Evolutionary conservation across 1,140 invertebrate species (phyloP).

Genomic region (Dufourea novaeangliae): DNA sequence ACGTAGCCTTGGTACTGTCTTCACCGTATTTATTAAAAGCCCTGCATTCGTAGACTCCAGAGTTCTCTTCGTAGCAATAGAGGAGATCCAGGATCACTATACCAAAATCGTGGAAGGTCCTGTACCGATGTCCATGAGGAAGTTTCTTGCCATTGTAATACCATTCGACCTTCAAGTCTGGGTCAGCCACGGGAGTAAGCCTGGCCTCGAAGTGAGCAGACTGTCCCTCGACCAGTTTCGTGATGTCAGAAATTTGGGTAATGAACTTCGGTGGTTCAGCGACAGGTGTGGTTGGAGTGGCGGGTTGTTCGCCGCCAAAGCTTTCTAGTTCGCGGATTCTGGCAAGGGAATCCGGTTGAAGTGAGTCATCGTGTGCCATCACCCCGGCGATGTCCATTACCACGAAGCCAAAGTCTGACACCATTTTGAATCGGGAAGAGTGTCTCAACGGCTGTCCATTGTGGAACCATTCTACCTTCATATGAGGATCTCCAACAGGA

Average conservation of each 20-base stretch:
- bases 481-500: conserved; percentile 95
- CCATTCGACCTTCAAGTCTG: conserved; percentile 96
- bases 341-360: conserved; percentile 96
- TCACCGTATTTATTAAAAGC: conserved; percentile 96
- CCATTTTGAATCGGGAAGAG: conserved; percentile 95
- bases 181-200: conserved; percentile 94
- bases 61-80: conserved; percentile 98
- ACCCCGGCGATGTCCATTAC: conserved; percentile 97
- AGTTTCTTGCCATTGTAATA: conserved; percentile 96
- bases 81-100: conserved; percentile 98
- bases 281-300: conserved; percentile 85
- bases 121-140: conserved; percentile 95
- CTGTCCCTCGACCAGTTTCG: conserved; percentile 94
- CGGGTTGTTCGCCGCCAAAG: conserved; percentile 84
- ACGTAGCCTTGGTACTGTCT: conserved; percentile 91
- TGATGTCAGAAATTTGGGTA: conserved; percentile 92
- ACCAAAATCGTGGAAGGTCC: conserved; percentile 98
- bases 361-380: conserved; percentile 95
- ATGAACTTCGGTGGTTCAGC: conserved; percentile 94
- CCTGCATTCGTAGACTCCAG: conserved; percentile 95
- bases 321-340: conserved; percentile 95
- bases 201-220: conserved; percentile 96
- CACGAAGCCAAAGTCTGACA: conserved; percentile 98
- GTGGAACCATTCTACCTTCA: conserved; percentile 98
- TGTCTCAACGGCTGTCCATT: conserved; percentile 93